Conservation (phyloP, 2,888 invertebrate species). For the Hylaea fasciaria region DNA sequence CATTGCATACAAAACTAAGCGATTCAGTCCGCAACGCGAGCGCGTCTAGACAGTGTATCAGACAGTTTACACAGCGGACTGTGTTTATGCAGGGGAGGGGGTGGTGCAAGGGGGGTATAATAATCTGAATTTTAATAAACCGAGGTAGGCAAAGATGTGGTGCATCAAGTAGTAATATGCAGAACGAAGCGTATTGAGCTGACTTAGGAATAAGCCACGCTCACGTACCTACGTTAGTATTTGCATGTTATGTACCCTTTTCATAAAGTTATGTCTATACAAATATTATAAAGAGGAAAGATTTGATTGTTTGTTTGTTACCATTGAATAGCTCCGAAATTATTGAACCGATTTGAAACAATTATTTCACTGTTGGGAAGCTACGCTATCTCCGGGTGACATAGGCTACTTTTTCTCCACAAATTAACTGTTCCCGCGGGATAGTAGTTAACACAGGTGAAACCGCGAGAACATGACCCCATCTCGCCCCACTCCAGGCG, state of each 20-base stretch:
- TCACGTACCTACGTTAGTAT: background rate
- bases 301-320: too few relatives aligned
- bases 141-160: constrained; percentile 6
- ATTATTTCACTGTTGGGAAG: too few relatives aligned
- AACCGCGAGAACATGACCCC: too few relatives aligned
- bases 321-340: too few relatives aligned
- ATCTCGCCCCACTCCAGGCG: too few relatives aligned
- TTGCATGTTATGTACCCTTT: background rate
- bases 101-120: constrained; percentile 37
- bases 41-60: constrained; percentile 57
- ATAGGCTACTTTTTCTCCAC: too few relatives aligned
- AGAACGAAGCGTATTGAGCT: constrained; percentile 6
- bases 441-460: too few relatives aligned
- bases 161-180: constrained; percentile 22
- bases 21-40: background rate
- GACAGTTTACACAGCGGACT: constrained; percentile 48
- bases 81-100: constrained; percentile 31
- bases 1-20: background rate
- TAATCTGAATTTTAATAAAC: constrained; percentile 51
- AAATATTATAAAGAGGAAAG: too few relatives aligned
- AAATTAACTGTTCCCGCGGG: too few relatives aligned
- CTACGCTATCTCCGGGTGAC: too few relatives aligned
- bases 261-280: too few relatives aligned
- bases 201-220: constrained; percentile 2
- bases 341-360: too few relatives aligned